Conservation (phyloP, 2,888 invertebrate genomes). For the Diploptera punctata region DNA sequence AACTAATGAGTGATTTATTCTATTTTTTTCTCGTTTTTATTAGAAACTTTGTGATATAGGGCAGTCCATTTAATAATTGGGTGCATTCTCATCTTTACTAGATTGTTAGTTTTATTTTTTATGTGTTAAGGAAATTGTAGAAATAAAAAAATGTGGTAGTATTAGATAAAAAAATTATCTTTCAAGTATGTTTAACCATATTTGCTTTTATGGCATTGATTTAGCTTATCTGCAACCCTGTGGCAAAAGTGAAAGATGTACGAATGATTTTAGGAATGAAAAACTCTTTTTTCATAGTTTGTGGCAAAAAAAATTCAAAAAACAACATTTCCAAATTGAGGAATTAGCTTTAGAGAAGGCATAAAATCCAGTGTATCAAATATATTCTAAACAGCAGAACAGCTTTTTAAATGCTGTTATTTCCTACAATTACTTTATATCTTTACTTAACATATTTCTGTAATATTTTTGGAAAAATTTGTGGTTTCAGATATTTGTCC, state of each 20-base stretch:
- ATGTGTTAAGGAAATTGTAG: conserved; percentile 22
- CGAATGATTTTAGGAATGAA: neutral
- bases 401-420: too few species aligned
- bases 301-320: neutral
- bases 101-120: conserved; percentile 25
- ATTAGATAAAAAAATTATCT: conserved; percentile 3
- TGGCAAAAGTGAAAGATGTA: conserved; percentile 5
- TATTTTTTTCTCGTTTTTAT: conserved; percentile 2
- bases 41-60: conserved; percentile 22
- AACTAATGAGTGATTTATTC: neutral
- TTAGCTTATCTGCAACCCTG: conserved; percentile 21
- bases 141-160: conserved; percentile 1
- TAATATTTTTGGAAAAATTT: too few species aligned
- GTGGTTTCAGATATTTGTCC: too few species aligned
- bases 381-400: too few species aligned
- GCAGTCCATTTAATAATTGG: conserved; percentile 27
- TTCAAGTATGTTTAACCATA: too few species aligned
- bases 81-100: conserved; percentile 11
- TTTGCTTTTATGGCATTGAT: conserved; percentile 15
- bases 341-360: too few species aligned
- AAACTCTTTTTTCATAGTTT: conserved; percentile 11
- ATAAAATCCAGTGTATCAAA: too few species aligned
- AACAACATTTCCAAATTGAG: neutral
- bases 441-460: too few species aligned
- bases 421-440: too few species aligned